These are phyloP conservation scores for Horisme vitalbata DNA, from an alignment of 2,888 invertebrate genomes.

Conservation along the genomic window DNA sequence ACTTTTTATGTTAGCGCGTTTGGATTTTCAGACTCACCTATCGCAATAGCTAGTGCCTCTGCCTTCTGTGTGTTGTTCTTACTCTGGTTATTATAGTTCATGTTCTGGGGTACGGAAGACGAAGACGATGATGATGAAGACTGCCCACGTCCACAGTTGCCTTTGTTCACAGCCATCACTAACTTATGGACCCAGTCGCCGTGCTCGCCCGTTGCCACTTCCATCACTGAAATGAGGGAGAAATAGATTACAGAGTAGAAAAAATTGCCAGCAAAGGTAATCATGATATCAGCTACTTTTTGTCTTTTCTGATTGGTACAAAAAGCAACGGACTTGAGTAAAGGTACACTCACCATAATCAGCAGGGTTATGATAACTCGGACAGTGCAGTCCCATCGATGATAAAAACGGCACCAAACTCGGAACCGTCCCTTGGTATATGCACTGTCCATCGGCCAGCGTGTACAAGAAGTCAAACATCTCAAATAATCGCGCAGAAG, in stretches of 20 bases:
- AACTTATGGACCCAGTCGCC: constrained; percentile 94
- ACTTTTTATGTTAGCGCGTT: too few species aligned
- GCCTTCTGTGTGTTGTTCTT: constrained; percentile 79
- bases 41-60: constrained; percentile 64
- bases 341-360: constrained; percentile 90
- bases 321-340: neutral
- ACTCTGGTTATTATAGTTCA: constrained; percentile 74
- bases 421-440: constrained; percentile 93
- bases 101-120: constrained; percentile 68
- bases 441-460: constrained; percentile 95
- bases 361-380: constrained; percentile 98
- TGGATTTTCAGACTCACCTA: too few species aligned
- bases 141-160: constrained; percentile 85
- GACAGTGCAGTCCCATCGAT: constrained; percentile 93
- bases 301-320: too few species aligned
- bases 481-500: constrained; percentile 96
- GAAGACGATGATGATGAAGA: constrained; percentile 62
- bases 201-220: constrained; percentile 97
- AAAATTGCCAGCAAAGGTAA: too few species aligned
- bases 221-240: constrained; percentile 88
- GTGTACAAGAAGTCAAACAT: constrained; percentile 97
- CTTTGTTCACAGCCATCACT: constrained; percentile 92
- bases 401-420: constrained; percentile 94
- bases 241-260: too few species aligned
- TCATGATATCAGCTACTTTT: too few species aligned